Evolutionary conservation across 2,888 invertebrate species (phyloP).

Genomic region (Agrilus cyanescens): DNA sequence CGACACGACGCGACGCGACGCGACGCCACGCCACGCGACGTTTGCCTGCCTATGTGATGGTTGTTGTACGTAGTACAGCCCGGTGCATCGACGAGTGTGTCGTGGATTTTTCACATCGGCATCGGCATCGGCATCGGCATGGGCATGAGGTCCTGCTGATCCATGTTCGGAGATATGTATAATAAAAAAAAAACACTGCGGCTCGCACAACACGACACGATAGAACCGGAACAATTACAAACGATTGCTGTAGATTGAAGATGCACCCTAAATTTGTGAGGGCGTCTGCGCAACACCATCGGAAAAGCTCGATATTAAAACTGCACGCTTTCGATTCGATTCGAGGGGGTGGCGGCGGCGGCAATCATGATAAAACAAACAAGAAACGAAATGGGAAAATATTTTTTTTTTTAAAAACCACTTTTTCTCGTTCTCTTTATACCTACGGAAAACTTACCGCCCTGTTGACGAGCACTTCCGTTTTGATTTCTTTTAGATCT

Average conservation of each 20-base stretch:
- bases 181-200: too few species aligned
- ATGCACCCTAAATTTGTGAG: not conserved
- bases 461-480: conserved; percentile 44
- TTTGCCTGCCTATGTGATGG: conserved; percentile 1
- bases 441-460: conserved; percentile 8
- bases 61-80: not conserved
- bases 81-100: not conserved
- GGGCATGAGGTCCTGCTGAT: too few species aligned
- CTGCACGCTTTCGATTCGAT: not conserved
- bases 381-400: not conserved
- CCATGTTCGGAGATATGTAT: too few species aligned
- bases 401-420: too few species aligned
- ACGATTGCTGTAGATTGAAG: not conserved
- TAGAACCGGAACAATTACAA: not conserved
- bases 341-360: too few species aligned
- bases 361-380: too few species aligned
- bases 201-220: not conserved
- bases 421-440: too few species aligned
- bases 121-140: too few species aligned
- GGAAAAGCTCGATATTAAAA: not conserved
- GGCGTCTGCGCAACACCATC: not conserved
- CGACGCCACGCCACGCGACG: not conserved
- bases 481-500: conserved; percentile 51
- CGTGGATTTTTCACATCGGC: too few species aligned
- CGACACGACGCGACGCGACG: not conserved